A percentile compares a stretch with the other conserved stretches of the same genome.
These are phyloP conservation scores for Erebia epiphron DNA, from an alignment of 2,888 invertebrate genomes.

Conservation along the genomic window DNA sequence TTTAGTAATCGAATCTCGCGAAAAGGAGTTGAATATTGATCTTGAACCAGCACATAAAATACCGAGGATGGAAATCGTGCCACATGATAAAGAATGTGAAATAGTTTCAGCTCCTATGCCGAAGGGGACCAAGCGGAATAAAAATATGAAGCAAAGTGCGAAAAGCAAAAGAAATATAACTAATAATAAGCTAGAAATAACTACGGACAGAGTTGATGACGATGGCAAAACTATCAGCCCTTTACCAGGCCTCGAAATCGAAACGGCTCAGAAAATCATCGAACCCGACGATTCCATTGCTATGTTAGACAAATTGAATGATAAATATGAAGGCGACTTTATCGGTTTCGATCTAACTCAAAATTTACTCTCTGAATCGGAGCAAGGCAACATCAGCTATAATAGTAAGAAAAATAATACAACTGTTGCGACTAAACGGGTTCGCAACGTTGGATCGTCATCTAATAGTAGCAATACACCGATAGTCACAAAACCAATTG, in stretches of 20 bases:
- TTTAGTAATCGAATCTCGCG: constrained; percentile 46
- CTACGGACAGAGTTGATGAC: constrained; percentile 30
- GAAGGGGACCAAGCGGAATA: constrained; percentile 38
- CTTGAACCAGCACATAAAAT: constrained; percentile 43
- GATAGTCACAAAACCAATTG: constrained; percentile 16
- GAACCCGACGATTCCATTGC: constrained; percentile 51
- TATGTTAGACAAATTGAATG: constrained; percentile 57
- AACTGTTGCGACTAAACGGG: neutral
- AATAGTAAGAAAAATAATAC: no score
- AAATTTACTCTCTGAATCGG: no score
- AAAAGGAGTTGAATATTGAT: constrained; percentile 37
- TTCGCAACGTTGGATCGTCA: neutral
- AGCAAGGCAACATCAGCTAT: no score
- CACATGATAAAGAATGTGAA: constrained; percentile 37
- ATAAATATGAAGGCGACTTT: constrained; percentile 50
- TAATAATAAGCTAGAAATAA: neutral
- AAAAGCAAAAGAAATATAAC: constrained; percentile 37
- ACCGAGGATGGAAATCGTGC: constrained; percentile 55
- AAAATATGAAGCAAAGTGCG: constrained; percentile 37
- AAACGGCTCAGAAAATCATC: constrained; percentile 45
- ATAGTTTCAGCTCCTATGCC: constrained; percentile 25
- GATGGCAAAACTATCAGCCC: constrained; percentile 57
- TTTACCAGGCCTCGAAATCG: constrained; percentile 64
- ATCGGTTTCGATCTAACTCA: constrained; percentile 1
- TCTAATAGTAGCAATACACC: neutral